Percentiles rank a stretch among this genome's conserved stretches.
Conservation (phyloP, 2,888 invertebrate species). For the Cephus runcator region DNA sequence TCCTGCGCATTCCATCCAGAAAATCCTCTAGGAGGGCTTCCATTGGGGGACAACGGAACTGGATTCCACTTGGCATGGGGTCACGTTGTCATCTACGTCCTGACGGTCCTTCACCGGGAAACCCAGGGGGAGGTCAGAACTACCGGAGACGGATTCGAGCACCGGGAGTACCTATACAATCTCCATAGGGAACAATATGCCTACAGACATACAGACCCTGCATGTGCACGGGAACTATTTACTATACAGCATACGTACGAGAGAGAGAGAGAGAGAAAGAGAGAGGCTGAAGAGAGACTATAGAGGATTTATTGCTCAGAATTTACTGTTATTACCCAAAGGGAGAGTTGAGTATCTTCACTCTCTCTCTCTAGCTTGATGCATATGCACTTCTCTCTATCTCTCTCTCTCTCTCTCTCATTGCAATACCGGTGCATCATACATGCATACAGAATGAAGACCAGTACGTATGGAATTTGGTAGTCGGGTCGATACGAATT, state of each 20-base stretch:
- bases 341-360: slow-evolving; percentile 27
- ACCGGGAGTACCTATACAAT: too few relatives aligned
- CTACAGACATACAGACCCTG: slow-evolving; percentile 34
- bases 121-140: too few relatives aligned
- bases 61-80: too few relatives aligned
- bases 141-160: too few relatives aligned
- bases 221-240: slow-evolving; percentile 47
- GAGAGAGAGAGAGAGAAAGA: slow-evolving; percentile 2
- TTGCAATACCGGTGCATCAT: neutral
- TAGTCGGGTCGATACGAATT: neutral
- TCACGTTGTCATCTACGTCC: too few relatives aligned
- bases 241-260: slow-evolving; percentile 30
- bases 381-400: slow-evolving; percentile 32
- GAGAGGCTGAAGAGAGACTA: slow-evolving; percentile 30
- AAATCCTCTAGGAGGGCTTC: too few relatives aligned
- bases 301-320: slow-evolving; percentile 60
- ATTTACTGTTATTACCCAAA: slow-evolving; percentile 64
- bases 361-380: neutral
- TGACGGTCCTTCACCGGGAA: too few relatives aligned
- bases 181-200: slow-evolving; percentile 1
- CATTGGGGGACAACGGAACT: too few relatives aligned
- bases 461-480: neutral
- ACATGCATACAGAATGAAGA: neutral
- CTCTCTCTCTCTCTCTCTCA: too few relatives aligned
- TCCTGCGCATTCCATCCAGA: too few relatives aligned